Conservation (phyloP, 2,888 invertebrate species). For the Drosophila merina region DNA sequence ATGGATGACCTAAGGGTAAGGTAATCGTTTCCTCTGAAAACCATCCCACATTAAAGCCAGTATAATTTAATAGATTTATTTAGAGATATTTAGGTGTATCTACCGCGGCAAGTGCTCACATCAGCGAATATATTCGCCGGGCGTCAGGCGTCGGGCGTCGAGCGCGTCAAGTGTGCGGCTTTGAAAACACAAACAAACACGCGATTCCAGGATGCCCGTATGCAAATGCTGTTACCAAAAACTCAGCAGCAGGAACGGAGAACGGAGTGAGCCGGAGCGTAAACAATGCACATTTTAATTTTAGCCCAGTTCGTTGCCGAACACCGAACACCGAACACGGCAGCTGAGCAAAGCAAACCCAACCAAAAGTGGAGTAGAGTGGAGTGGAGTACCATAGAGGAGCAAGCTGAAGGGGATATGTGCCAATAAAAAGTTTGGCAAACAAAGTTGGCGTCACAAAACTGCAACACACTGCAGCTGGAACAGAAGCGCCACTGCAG, state of each 20-base stretch:
- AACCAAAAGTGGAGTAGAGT: slow-evolving; percentile 7
- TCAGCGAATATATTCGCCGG: slow-evolving; percentile 31
- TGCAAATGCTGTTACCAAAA: slow-evolving; percentile 63
- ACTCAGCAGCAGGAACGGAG: slow-evolving; percentile 43
- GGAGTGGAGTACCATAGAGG: slow-evolving; percentile 4
- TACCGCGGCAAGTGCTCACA: slow-evolving; percentile 42
- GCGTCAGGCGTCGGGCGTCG: slow-evolving; percentile 26
- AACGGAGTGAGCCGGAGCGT: slow-evolving; percentile 47
- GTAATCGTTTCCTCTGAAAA: too few relatives aligned
- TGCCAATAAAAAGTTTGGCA: slow-evolving; percentile 80
- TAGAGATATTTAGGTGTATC: neutral
- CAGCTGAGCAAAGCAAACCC: slow-evolving; percentile 25
- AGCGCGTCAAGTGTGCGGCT: slow-evolving; percentile 58
- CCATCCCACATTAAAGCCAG: too few relatives aligned
- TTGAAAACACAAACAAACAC: slow-evolving; percentile 46
- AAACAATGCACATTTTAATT: slow-evolving; percentile 78
- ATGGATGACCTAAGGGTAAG: too few relatives aligned
- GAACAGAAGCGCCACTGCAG: slow-evolving; percentile 20
- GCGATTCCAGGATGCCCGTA: slow-evolving; percentile 31
- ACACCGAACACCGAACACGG: slow-evolving; percentile 44
- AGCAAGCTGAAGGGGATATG: slow-evolving; percentile 64
- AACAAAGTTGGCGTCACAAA: slow-evolving; percentile 79
- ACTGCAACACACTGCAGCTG: slow-evolving; percentile 67
- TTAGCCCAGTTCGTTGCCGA: slow-evolving; percentile 69
- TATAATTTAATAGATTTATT: neutral